These are phyloP conservation scores for Lasioglossum pauxillum DNA, from an alignment of 2,888 invertebrate genomes.

Conservation along the genomic window DNA sequence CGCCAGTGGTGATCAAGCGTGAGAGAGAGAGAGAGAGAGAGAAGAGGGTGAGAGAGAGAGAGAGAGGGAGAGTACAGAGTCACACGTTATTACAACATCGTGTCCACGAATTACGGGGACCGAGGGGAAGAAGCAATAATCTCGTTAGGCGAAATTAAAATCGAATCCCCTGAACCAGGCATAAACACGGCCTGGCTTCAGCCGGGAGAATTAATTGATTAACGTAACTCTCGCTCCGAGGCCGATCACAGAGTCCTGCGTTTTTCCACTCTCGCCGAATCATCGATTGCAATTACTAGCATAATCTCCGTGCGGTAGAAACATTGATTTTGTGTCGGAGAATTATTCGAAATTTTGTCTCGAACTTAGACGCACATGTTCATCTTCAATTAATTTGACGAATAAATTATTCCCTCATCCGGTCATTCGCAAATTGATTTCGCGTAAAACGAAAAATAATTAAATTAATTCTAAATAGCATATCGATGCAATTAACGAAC, in stretches of 20 bases:
- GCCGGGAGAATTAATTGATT: slow-evolving; percentile 19
- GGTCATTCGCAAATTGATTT: neutral
- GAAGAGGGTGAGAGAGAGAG: neutral
- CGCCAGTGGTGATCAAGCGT: neutral
- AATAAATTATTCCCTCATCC: neutral
- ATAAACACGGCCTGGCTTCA: neutral
- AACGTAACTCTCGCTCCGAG: neutral
- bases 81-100: slow-evolving; percentile 35
- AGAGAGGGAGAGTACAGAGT: neutral
- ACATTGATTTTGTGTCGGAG: neutral
- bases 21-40: neutral
- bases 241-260: neutral
- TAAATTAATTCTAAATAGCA: neutral
- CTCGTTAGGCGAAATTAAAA: slow-evolving; percentile 31
- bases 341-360: neutral
- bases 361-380: no score
- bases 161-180: neutral
- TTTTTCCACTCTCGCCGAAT: neutral
- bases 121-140: slow-evolving; percentile 21
- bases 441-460: neutral
- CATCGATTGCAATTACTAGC: neutral
- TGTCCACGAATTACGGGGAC: neutral
- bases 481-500: no score
- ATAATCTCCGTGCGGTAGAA: neutral
- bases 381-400: neutral